Evolutionary conservation across 2,797 vertebrate species (phyloP).

Genomic region (Chromobotia macracanthus): DNA sequence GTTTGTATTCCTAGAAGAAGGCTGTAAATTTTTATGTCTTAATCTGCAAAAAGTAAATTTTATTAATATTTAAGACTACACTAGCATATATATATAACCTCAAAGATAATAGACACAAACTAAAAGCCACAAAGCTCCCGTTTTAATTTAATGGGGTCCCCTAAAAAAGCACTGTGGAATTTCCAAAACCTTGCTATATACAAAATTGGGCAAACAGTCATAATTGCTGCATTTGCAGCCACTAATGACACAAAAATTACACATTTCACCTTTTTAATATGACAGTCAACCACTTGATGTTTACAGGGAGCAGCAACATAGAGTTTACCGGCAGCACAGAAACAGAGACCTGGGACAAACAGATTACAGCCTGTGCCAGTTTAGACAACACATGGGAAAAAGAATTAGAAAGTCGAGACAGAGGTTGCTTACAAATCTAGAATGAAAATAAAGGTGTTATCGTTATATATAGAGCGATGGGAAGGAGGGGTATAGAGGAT

Average conservation of each 20-base stretch:
- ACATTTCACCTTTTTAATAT: background rate
- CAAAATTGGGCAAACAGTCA: background rate
- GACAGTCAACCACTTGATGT: background rate
- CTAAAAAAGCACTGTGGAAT: too few species aligned
- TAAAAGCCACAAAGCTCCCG: too few species aligned
- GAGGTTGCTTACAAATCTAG: background rate
- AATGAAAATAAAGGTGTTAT: background rate
- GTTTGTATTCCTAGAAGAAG: too few species aligned
- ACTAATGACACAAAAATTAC: background rate
- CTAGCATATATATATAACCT: background rate
- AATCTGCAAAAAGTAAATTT: too few species aligned
- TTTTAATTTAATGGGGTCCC: background rate
- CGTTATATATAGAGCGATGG: background rate
- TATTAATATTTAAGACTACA: too few species aligned
- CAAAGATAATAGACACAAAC: background rate
- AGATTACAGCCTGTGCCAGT: slow-evolving; percentile 21
- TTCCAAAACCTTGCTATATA: too few species aligned
- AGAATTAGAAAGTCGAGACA: slow-evolving; percentile 18
- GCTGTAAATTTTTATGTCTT: too few species aligned
- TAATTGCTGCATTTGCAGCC: background rate
- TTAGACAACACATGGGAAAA: slow-evolving; percentile 11
- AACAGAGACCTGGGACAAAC: slow-evolving; percentile 1
- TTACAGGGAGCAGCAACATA: background rate
- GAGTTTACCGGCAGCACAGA: background rate
- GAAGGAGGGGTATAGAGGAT: slow-evolving; percentile 11